These are phyloP conservation scores for Acanthaster planci DNA, from an alignment of 35 echinoderm and acorn worm species.

Conservation along the genomic window DNA sequence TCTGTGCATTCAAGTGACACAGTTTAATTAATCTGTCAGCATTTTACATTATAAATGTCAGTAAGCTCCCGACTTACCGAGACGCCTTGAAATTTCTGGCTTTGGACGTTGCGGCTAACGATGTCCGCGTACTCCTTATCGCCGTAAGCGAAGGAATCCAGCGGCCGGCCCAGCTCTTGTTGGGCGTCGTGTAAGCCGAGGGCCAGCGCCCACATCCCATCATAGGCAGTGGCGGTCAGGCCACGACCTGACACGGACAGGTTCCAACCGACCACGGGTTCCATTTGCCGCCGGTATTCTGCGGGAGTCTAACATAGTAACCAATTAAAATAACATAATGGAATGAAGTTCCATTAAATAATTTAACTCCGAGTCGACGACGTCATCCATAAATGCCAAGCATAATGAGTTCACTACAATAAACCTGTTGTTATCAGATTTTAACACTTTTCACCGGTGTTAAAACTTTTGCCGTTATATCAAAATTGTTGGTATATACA, in stretches of 20 bases:
- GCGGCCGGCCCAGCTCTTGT: background rate
- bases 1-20: too few species aligned
- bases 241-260: slow-evolving; percentile 23
- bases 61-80: slow-evolving; percentile 29
- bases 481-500: too few species aligned
- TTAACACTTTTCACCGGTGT: too few species aligned
- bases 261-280: background rate
- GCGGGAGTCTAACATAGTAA: slow-evolving; percentile 11
- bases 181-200: slow-evolving; percentile 28
- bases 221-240: slow-evolving; percentile 26
- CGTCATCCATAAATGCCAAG: background rate
- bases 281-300: slow-evolving; percentile 30
- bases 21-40: too few species aligned
- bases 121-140: slow-evolving; percentile 22
- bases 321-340: background rate
- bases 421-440: too few species aligned
- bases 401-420: too few species aligned
- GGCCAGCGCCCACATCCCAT: slow-evolving; percentile 41
- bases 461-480: too few species aligned
- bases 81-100: slow-evolving; percentile 27
- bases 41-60: background rate
- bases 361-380: background rate
- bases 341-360: background rate
- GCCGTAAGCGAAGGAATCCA: slow-evolving; percentile 37
- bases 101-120: background rate